These are phyloP conservation scores for Pollachius pollachius DNA, from an alignment of 2,113 vertebrate genomes.

Conservation along the genomic window DNA sequence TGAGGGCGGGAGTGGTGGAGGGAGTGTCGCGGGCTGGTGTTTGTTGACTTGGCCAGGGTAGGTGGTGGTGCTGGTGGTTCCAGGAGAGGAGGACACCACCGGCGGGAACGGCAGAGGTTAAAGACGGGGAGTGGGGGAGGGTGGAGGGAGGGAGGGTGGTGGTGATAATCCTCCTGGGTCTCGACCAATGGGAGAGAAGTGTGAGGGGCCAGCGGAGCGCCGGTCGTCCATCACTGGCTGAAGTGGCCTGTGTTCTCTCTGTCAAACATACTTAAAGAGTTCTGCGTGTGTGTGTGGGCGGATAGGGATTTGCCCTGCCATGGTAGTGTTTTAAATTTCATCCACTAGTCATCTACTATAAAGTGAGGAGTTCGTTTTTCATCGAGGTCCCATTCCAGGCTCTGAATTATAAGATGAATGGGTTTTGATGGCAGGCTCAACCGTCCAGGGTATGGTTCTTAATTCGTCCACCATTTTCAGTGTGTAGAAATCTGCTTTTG, in stretches of 20 bases:
- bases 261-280: conserved; percentile 34
- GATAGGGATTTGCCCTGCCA: not conserved
- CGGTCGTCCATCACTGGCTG: conserved; percentile 41
- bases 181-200: conserved; percentile 36
- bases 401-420: no score
- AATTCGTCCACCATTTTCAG: no score
- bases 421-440: no score
- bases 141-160: conserved; percentile 30
- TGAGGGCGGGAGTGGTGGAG: not conserved
- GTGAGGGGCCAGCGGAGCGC: conserved; percentile 40
- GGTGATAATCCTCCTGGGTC: conserved; percentile 20
- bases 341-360: no score
- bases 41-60: no score
- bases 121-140: conserved; percentile 9
- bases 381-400: no score
- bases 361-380: not conserved
- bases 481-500: no score
- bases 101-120: conserved; percentile 32
- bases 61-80: conserved; percentile 1
- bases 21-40: no score
- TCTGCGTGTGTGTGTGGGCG: not conserved
- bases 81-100: conserved; percentile 24
- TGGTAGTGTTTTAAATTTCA: not conserved
- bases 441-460: no score
- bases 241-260: conserved; percentile 46